Base-by-base conservation (phyloP, 2,888 invertebrate genomes). In the Tineola bisselliella region DNA sequence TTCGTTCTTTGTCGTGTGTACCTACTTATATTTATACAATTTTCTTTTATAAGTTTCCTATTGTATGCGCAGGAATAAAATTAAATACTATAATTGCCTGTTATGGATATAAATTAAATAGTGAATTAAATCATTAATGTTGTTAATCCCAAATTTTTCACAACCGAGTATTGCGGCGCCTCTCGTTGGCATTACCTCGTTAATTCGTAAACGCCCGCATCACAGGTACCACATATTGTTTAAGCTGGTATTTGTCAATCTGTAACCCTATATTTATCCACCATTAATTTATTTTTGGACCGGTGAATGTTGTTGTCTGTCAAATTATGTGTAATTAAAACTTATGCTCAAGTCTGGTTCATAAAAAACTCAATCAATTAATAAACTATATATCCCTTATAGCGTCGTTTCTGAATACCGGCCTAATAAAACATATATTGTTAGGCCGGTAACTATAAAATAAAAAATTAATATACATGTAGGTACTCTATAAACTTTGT, bases 201-300 rank as follows among this genome's bases (percentile, higher is more conserved):
- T 73, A 71, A 72, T 68, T 67, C 66, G 33, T 61, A 43, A 62
- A 61, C 62, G 61, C 69, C 71, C 73, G 70, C 71, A 71, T 71
- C 68, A 63, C 61, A 62, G 64, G 62, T 64, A 62, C 69, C 66
- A 64, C 68, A 67, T 66, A 64, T 66, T 63, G 64, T 66, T 68
- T 66, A 67, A 69, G 68, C 70, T 69, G 66, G 66, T 69, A 70
- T 73, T 72, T 72, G 69, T 70, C 69, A 71, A 72, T 69, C 64
- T 66, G 66, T 69, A 66, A 69, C 65, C 67, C 64, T 65, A 64
- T 65, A 69, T 69, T 69, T 67, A 69, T 68, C 65, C 63, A 13
- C 63, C 62, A 62, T 63, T 65, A 67, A 68, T 70, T 69, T 67
- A 63, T 67, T 63, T 48, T 48, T 13, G 48, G 12, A 15, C 6